Conservation (phyloP, 1,140 invertebrate genomes). For the Chionoecetes opilio region DNA sequence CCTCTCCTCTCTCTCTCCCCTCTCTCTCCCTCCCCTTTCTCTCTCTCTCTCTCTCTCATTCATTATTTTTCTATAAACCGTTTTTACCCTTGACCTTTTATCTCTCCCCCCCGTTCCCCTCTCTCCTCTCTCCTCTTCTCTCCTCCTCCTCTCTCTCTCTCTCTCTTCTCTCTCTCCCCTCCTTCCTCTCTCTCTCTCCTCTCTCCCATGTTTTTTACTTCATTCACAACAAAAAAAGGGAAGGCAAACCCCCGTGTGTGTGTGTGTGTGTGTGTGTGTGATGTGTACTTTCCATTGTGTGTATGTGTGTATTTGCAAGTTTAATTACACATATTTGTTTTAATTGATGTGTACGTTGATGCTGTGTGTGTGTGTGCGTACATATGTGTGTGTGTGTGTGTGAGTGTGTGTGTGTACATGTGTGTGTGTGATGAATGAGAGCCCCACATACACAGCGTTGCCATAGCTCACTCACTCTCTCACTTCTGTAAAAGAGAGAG, state of each 20-base stretch:
- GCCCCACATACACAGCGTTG: not conserved
- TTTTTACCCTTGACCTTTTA: no score
- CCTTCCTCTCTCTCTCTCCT: conserved; percentile 10
- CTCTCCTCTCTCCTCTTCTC: not conserved
- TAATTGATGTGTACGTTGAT: not conserved
- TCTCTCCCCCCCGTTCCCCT: conserved; percentile 8
- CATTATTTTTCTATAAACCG: no score
- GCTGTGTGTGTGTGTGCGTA: not conserved
- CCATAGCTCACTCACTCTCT: not conserved
- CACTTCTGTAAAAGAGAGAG: not conserved
- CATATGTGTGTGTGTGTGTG: conserved; percentile 37
- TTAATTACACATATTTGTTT: conserved; percentile 5
- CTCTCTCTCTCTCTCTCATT: conserved; percentile 8
- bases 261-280: no score
- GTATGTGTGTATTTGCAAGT: not conserved
- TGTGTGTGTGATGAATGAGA: conserved; percentile 20
- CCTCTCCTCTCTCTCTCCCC: not conserved
- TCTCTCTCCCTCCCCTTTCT: no score
- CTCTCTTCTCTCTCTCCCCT: no score
- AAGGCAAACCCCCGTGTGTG: not conserved
- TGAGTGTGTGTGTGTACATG: conserved; percentile 12
- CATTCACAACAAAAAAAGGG: not conserved
- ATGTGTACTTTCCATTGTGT: not conserved
- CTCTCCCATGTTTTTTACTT: not conserved
- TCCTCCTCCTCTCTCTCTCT: not conserved